A percentile compares a stretch with the other conserved stretches of the same genome.
Conservation (phyloP, 2,888 invertebrate genomes). For the Drosophila subsilvestris region DNA sequence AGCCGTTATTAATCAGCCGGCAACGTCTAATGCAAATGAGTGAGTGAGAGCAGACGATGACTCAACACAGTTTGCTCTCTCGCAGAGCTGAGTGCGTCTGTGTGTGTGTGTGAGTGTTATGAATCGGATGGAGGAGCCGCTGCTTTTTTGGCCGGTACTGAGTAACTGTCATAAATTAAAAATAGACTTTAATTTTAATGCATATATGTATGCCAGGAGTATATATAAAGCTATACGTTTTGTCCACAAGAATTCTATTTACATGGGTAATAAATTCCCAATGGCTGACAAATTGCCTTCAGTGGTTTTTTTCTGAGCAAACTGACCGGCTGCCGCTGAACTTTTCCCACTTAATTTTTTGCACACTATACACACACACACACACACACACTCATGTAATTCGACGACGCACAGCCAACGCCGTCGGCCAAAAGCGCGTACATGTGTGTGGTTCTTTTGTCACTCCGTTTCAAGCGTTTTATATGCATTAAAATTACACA, state of each 20-base stretch:
- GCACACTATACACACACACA: slow-evolving; percentile 57
- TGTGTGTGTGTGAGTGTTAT: slow-evolving; percentile 57
- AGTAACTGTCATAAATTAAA: slow-evolving; percentile 75
- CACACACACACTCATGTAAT: slow-evolving; percentile 37
- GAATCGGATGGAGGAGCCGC: slow-evolving; percentile 48
- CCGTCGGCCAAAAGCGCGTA: slow-evolving; percentile 54
- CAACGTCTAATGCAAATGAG: slow-evolving; percentile 70
- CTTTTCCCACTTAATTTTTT: slow-evolving; percentile 64
- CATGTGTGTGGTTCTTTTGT: slow-evolving; percentile 19
- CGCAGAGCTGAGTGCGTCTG: background rate
- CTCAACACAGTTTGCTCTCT: slow-evolving; percentile 63
- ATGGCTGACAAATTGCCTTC: slow-evolving; percentile 16
- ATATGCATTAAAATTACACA: background rate
- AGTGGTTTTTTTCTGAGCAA: slow-evolving; percentile 7
- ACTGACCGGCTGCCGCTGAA: slow-evolving; percentile 64
- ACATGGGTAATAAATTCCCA: slow-evolving; percentile 9
- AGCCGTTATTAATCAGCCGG: slow-evolving; percentile 72
- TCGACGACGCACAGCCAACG: slow-evolving; percentile 57
- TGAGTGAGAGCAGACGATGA: slow-evolving; percentile 76
- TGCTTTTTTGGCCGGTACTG: slow-evolving; percentile 68
- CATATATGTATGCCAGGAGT: slow-evolving; percentile 33
- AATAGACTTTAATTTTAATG: slow-evolving; percentile 64
- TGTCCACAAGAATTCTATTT: slow-evolving; percentile 8
- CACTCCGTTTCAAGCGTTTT: background rate
- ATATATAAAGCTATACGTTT: slow-evolving; percentile 25